Base-by-base conservation (phyloP, 1,140 invertebrate genomes). In the Chrysomallon squamiferum region DNA sequence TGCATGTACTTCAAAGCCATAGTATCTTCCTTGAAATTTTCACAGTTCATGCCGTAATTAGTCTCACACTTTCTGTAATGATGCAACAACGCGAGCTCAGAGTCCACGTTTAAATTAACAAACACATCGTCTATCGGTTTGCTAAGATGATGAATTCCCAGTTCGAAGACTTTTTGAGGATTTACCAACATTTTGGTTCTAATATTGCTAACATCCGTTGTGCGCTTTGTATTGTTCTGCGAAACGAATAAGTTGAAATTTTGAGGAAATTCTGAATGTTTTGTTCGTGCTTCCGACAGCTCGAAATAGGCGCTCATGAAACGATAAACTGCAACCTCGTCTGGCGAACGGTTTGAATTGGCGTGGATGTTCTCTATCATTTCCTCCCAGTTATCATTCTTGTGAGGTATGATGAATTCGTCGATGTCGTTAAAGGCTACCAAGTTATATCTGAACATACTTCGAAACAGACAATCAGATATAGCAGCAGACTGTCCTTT, bases 51-150 rank as follows among this genome's bases (percentile, higher is more conserved):
- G 3, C 62, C 70, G 54, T 57, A 69, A 4, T 58, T 64, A 15
- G 29, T 56, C 15, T 70, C 57, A 41, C 77, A 79, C 22, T 62
- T 62, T 25, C 95, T 83, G 78, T 97, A 97, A 79, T 97, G 95
- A 79, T 97, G 94, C 27, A 97, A 85, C 61, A 95, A 92, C 0
- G 92, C 95, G 0, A 92, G 88, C 52, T 93, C 91, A 0, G 92
- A 88, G 20, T 56, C 18, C 25, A 78, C 65, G 9, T 49, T 47
- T 25, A 65, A 38, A 2, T 50, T 33, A 43, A 60, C 13, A 47
- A 50, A 68, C 33, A 66, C 18, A 27, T 73, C 69, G 18, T 66
- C 25, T 30, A 72, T 59, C 3, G 66, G 60, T 61, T 70, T 68
- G 25, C 71, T 77, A 3, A 79, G 65, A 61, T 81, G 77, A 56